A percentile compares a stretch with the other conserved stretches of the same genome.
These are phyloP conservation scores for Boloria selene DNA, from an alignment of 2,888 invertebrate genomes.

Conservation along the genomic window DNA sequence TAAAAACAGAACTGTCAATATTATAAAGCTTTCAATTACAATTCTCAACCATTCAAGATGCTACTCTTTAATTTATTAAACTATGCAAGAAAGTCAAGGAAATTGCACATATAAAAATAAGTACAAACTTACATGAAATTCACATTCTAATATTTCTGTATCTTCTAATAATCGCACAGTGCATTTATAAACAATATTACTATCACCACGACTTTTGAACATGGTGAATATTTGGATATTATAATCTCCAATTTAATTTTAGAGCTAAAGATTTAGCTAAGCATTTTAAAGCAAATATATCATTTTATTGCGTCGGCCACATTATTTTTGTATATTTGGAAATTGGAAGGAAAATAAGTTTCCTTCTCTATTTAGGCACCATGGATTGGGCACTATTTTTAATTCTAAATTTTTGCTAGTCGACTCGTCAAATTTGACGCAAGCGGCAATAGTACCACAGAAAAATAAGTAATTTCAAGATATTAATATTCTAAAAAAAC, in stretches of 20 bases:
- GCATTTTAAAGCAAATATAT: slow-evolving; percentile 1
- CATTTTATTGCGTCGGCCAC: not conserved
- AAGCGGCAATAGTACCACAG: slow-evolving; percentile 12
- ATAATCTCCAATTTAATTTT: not conserved
- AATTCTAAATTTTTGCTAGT: slow-evolving; percentile 8
- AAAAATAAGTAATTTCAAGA: not conserved
- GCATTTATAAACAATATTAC: slow-evolving; percentile 92
- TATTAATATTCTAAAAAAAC: too few species aligned
- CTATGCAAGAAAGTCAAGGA: not conserved
- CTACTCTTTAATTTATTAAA: not conserved
- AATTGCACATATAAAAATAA: not conserved
- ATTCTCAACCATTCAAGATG: too few species aligned
- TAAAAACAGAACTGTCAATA: not conserved
- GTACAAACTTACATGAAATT: slow-evolving; percentile 86
- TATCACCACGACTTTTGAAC: slow-evolving; percentile 88
- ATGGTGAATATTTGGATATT: slow-evolving; percentile 52
- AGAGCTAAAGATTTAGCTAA: not conserved
- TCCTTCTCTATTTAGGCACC: slow-evolving; percentile 4
- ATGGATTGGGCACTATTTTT: slow-evolving; percentile 7
- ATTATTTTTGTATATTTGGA: slow-evolving; percentile 1
- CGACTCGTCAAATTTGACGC: slow-evolving; percentile 27
- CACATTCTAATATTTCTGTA: slow-evolving; percentile 94
- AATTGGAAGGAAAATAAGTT: slow-evolving; percentile 12
- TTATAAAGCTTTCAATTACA: not conserved
- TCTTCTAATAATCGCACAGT: slow-evolving; percentile 95